A percentile compares a stretch with the other conserved stretches of the same genome.
Conservation (phyloP, 2,888 invertebrate species). For the Cylloceria caligata region DNA sequence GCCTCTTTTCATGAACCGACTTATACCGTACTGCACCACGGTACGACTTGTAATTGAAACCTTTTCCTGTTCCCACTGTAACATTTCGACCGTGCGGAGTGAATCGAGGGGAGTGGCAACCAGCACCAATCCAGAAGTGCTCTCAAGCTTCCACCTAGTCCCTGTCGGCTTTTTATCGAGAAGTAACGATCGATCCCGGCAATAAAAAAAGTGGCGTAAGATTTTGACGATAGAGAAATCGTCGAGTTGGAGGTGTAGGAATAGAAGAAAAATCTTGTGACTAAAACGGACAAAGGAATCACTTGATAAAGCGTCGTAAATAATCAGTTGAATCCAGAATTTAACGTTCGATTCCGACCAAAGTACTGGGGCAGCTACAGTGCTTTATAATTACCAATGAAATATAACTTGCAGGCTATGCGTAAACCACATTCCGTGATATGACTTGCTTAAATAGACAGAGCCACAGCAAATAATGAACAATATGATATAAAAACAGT, state of each 20-base stretch:
- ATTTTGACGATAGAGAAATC: conserved; percentile 5
- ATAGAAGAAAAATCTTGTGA: neutral
- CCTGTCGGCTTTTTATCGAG: conserved; percentile 45
- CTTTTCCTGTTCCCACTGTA: conserved; percentile 34
- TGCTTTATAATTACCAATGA: neutral
- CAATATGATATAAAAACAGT: conserved; percentile 40
- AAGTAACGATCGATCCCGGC: conserved; percentile 22
- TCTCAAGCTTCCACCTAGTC: conserved; percentile 38
- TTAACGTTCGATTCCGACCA: neutral
- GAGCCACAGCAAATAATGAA: neutral
- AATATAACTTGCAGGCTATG: neutral
- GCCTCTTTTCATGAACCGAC: conserved; percentile 38
- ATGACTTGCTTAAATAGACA: conserved; percentile 1
- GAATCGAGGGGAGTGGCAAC: conserved; percentile 34
- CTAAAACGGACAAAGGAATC: neutral
- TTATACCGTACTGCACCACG: conserved; percentile 31
- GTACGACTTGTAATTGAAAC: conserved; percentile 54
- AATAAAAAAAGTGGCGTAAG: conserved; percentile 9
- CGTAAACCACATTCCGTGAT: neutral
- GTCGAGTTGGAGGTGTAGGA: neutral
- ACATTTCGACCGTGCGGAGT: conserved; percentile 25
- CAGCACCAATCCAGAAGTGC: conserved; percentile 3
- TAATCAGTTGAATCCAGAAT: too few relatives aligned
- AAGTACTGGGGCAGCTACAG: neutral
- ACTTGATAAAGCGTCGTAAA: neutral